Percentiles rank a stretch among this genome's conserved stretches.
phyloP scores from a whole-genome alignment of 2,888 invertebrate species.

The Leuctra nigra region DNA sequence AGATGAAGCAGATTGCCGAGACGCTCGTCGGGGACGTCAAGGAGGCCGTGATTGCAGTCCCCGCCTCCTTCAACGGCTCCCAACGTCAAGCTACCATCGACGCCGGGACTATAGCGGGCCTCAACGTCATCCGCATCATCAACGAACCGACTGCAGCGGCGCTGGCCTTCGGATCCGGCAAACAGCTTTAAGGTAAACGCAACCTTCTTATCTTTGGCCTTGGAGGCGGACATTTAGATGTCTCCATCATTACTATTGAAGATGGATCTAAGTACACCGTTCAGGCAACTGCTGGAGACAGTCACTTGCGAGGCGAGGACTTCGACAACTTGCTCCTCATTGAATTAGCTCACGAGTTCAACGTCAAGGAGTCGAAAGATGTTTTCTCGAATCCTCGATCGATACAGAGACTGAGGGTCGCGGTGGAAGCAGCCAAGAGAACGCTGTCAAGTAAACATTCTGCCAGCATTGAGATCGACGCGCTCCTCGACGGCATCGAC shows the following conservation, averaged over 20 bases:
- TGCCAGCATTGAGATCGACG: slow-evolving; percentile 92
- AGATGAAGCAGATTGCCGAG: slow-evolving; percentile 91
- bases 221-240: slow-evolving; percentile 92
- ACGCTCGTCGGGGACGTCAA: slow-evolving; percentile 64
- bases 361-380: slow-evolving; percentile 90
- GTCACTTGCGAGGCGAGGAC: slow-evolving; percentile 90
- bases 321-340: slow-evolving; percentile 88
- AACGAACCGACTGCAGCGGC: slow-evolving; percentile 89
- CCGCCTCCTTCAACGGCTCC: slow-evolving; percentile 88
- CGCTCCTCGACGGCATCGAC: slow-evolving; percentile 88
- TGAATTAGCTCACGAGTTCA: slow-evolving; percentile 85
- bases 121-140: slow-evolving; percentile 83
- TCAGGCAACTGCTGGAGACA: slow-evolving; percentile 92
- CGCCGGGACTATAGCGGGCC: slow-evolving; percentile 75
- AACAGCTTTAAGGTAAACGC: slow-evolving; percentile 58
- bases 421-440: slow-evolving; percentile 84
- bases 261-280: slow-evolving; percentile 82
- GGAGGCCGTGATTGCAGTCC: slow-evolving; percentile 83
- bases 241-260: slow-evolving; percentile 90
- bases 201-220: slow-evolving; percentile 77
- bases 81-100: slow-evolving; percentile 92
- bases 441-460: slow-evolving; percentile 83
- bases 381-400: slow-evolving; percentile 82
- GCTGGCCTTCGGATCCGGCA: slow-evolving; percentile 75
- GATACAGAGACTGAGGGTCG: slow-evolving; percentile 82